Evolutionary conservation across 2,888 invertebrate genomes (phyloP).

Genomic region (Platycheirus albimanus): DNA sequence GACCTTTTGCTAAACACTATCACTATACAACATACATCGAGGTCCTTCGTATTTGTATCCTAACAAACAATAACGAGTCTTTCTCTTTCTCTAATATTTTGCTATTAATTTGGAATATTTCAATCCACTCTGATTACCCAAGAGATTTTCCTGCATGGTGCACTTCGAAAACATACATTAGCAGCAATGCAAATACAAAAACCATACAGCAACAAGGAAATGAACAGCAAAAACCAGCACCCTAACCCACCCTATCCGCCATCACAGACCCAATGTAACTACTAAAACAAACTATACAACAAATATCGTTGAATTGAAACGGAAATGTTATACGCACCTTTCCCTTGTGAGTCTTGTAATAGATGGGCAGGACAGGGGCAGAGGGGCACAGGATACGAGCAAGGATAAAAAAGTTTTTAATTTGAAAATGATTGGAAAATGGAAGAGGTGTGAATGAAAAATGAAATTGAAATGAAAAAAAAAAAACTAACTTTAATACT

Average conservation of each 20-base stretch:
- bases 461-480: constrained; percentile 26
- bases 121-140: constrained; percentile 60
- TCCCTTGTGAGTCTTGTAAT: constrained; percentile 35
- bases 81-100: constrained; percentile 9
- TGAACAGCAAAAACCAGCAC: neutral
- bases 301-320: constrained; percentile 29
- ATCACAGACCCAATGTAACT: neutral
- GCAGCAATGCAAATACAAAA: constrained; percentile 26
- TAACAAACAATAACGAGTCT: neutral
- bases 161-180: constrained; percentile 13
- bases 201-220: constrained; percentile 7
- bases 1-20: constrained; percentile 11
- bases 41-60: constrained; percentile 4
- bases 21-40: too few relatives aligned
- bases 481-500: constrained; percentile 31
- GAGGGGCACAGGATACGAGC: neutral
- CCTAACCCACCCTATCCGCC: too few relatives aligned
- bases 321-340: constrained; percentile 54
- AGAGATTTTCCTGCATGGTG: constrained; percentile 29
- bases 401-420: constrained; percentile 65
- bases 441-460: constrained; percentile 54
- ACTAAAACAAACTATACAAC: constrained; percentile 24
- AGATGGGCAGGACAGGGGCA: constrained; percentile 3
- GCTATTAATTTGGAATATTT: constrained; percentile 38
- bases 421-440: constrained; percentile 70